Base-by-base conservation (phyloP, 2,888 invertebrate species). In the Orthosia gracilis region DNA sequence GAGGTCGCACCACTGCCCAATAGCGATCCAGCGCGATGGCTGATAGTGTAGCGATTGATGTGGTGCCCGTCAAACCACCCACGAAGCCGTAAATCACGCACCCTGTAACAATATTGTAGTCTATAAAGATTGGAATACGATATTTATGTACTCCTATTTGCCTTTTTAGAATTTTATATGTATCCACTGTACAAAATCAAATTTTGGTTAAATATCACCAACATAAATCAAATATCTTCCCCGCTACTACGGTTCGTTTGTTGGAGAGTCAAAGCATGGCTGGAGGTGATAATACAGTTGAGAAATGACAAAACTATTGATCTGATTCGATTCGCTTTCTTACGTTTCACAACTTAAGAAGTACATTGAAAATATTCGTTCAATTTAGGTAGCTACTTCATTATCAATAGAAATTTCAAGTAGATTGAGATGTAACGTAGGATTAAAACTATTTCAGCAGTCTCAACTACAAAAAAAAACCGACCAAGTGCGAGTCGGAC, bases 1-100 rank as follows among this genome's bases (percentile, higher is more conserved):
- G 93, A 0, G 98, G 98, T 87, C 97, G 97, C 18, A 98, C 98
- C 67, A 98, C 98, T 21, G 98, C 98, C 95, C 97, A 97, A 94
- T 98, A 98, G 40, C 98, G 97, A 94, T 98, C 98, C 79, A 98
- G 90, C 0, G 98, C 98, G 80, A 98, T 98, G 58, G 98, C 97
- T 3, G 98, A 97, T 76, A 98, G 95, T 0, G 98, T 98, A 85
- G 98, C 97, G 84, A 98, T 99, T 13, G 98, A 98, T 67, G 97
- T 97, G 15, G 98, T 97, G 61, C 98, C 98, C 26, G 98, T 98
- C 64, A 98, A 92, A 3, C 98, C 98, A 0, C 98, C 98, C 40
- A 98, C 80, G 89, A 98, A 98, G 54, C 98, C 98, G 90, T 98
- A 98, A 21, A 98, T 91, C 76, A 97, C 97, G 90, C 98, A 98